Percentiles rank a stretch among this genome's conserved stretches.
Conservation (phyloP, 2,888 invertebrate genomes). For the Agrenia bidenticulata region DNA sequence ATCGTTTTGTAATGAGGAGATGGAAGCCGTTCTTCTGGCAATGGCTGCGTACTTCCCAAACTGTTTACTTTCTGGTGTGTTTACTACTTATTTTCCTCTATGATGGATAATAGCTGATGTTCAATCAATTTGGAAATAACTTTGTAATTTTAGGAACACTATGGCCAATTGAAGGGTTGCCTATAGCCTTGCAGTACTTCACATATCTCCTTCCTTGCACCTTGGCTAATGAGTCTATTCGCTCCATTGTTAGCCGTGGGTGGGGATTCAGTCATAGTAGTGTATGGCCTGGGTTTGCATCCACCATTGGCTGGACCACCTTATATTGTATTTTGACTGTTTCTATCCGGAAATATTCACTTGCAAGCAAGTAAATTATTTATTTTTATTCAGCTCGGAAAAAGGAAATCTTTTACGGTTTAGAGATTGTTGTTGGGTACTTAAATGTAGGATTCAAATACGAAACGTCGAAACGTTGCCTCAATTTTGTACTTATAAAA, state of each 20-base stretch:
- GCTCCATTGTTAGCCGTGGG: slow-evolving; percentile 40
- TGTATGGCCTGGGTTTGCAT: slow-evolving; percentile 43
- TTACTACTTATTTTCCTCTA: not conserved
- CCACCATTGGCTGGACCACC: not conserved
- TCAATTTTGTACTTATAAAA: too few species aligned
- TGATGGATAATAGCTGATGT: not conserved
- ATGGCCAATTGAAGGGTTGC: slow-evolving; percentile 96
- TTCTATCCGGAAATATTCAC: not conserved
- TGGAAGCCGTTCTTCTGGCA: slow-evolving; percentile 77
- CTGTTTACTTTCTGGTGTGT: slow-evolving; percentile 38
- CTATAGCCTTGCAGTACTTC: slow-evolving; percentile 61
- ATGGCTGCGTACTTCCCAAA: slow-evolving; percentile 45
- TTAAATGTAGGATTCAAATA: too few species aligned
- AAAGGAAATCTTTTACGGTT: too few species aligned
- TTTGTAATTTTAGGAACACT: slow-evolving; percentile 61
- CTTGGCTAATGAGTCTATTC: slow-evolving; percentile 34
- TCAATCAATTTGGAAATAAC: not conserved
- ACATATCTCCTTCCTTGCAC: slow-evolving; percentile 59
- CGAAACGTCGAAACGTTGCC: too few species aligned
- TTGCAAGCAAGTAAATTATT: not conserved
- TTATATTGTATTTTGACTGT: not conserved
- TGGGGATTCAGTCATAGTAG: slow-evolving; percentile 39
- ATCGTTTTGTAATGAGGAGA: slow-evolving; percentile 84
- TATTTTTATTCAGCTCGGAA: too few species aligned
- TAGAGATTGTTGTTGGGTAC: too few species aligned